phyloP scores from a whole-genome alignment of 2,113 vertebrate species.

The Panthera uncia region DNA sequence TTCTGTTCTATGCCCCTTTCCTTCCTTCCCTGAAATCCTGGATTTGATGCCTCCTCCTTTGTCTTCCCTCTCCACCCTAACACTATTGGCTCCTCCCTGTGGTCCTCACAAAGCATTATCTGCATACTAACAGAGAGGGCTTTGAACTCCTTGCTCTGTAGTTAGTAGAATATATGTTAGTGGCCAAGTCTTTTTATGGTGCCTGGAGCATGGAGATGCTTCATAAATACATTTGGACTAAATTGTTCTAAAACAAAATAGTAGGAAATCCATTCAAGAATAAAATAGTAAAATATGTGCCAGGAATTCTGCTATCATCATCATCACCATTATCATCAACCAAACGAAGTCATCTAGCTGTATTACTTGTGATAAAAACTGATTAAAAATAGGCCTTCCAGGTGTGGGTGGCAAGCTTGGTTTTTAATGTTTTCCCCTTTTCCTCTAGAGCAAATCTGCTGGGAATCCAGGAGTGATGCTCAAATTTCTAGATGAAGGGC shows the following conservation, averaged over 20 bases:
- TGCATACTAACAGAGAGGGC: neutral
- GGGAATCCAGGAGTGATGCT: neutral
- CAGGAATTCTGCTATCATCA: neutral
- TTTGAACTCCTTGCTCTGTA: neutral
- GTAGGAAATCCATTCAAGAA: neutral
- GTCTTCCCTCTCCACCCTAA: neutral
- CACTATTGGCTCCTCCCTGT: rapidly evolving
- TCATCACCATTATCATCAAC: neutral
- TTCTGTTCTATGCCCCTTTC: neutral
- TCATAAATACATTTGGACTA: neutral
- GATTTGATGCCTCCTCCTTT: neutral
- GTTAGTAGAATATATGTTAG: neutral
- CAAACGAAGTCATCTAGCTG: neutral
- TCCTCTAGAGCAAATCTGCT: neutral
- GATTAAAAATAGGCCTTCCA: neutral
- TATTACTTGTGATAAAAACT: neutral
- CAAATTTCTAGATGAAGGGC: neutral
- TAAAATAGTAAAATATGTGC: neutral
- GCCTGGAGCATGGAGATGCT: neutral
- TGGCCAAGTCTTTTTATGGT: neutral
- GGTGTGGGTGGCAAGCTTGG: neutral
- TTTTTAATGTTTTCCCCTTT: neutral
- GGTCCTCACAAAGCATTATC: rapidly evolving
- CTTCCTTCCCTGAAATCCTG: neutral
- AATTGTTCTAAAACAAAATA: neutral